Evolutionary conservation across 2,888 invertebrate genomes (phyloP), one percentile per base, ranked within the genome.

Genomic region (Adineta ricciae): DNA sequence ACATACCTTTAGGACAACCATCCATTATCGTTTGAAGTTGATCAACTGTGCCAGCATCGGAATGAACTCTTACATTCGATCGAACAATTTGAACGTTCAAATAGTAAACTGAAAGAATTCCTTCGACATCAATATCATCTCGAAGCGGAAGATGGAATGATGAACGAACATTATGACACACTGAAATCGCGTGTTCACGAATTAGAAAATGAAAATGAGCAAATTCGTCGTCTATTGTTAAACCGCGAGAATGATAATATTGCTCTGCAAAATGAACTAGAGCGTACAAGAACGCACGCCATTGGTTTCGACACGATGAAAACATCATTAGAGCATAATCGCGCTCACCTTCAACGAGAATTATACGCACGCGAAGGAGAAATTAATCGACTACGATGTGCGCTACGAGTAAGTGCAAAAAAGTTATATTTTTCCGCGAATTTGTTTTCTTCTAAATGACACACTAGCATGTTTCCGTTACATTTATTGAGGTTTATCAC

Each of bases 261-360:
- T 41, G 38, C 78, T 41, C n/a, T 78, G n/a, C 38, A n/a, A 41
- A 24, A 21, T 9, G 78, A 78, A 24, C 24, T 78, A 11, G 78
- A 78, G n/a, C 38, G n/a, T 1, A 38, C n/a, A 41, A 38, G n/a
- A 41, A n/a, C 78, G 16, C 78, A 78, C 2, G 5, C 78, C 2
- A 78, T 78, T 41, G 78, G 78, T 78, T 78, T 78, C 14, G 78
- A 78, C 41, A 78, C 78, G 24, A 78, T 85, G 38, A 85, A 85
- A 49, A 78, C 73, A 41, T 85, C 85, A 14, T 46, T 85, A 56
- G 85, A 85, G 52, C 73, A 83, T 24, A 85, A 85, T 83, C 73
- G 85, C 32, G 85, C 85, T 46, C 85, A 85, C 78, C 49, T 85
- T 24, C 73, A 83, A 52, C 83, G 85, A 9, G 83, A 85, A 50